Evolutionary conservation across 2,888 invertebrate genomes (phyloP), one percentile per base, ranked within the genome.

Genomic region (Ectemnius continuus): DNA sequence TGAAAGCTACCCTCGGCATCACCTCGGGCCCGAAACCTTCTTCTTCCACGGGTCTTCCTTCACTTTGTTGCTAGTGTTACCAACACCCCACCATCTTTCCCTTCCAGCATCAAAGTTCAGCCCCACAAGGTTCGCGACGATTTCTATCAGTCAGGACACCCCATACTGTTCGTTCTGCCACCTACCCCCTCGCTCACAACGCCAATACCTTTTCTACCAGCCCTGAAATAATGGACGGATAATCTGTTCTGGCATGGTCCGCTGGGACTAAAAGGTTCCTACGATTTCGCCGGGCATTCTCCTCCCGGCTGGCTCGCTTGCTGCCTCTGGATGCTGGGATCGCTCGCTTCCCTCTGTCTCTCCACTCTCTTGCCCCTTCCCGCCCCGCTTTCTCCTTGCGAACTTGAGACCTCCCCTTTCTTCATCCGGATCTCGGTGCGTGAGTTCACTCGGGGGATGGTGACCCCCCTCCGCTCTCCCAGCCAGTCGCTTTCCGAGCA

Each of bases 211-310:
- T 52, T 16, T 52, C 52, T 52, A 56, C 73, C 70, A 73, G 65
- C 78, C 62, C 75, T 75, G 77, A 81, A 86, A 86, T 84, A 86
- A 86, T 86, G 85, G 86, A 81, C 64, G 81, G 85, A 83, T 85
- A 86, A 86, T 86, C 86, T 84, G 76, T 83, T 82, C 79, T 76
- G 75, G 74, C 80, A 67, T 68, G 78, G 75, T 67, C 76, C 78
- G 61, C 72, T 68, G 78, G 76, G 81, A 79, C 79, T 86, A 81
- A 85, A 84, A 85, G 83, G 81, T 81, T 86, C 81, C 85, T 81
- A 78, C 80, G 76, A 83, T 80, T 84, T 76, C 79, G 73, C 67
- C 75, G 61, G 68, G 61, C 67, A 56, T 57, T 58, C 70, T 26
- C 59, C 45, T 56, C 52, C 59, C 4, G 56, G 28, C 52, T 46